Evolutionary conservation across 2,888 invertebrate genomes (phyloP), one percentile per base, ranked within the genome.

Genomic region (Troilus luridus): DNA sequence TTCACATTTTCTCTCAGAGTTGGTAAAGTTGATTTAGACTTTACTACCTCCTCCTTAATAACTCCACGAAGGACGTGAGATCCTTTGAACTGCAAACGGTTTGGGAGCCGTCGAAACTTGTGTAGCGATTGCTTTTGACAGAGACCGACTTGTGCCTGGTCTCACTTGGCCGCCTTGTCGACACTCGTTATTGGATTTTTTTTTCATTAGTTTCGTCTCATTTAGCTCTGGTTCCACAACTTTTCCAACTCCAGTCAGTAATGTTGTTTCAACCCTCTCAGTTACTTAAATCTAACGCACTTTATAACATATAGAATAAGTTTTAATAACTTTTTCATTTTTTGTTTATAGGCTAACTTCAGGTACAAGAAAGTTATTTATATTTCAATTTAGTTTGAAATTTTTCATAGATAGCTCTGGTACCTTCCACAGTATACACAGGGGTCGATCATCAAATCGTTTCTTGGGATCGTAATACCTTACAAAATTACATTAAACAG

Each of bases 141-240:
- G 67, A 24, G 12, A 24, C 64, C n/a, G 9, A 10, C n/a, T 41
- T 14, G 41, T 17, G 41, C 27, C 17, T 27, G 24, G 67, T 67
- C 67, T 27, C 24, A 67, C 24, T 67, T 41, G 0, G 41, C 14
- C 72, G 8, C 41, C 27, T 77, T 77, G 5, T 19, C 17, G 27
- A 0, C 41, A 41, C 41, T 77, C 72, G 17, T 41, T 77, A 77
- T 77, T 77, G 72, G 72, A 77, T 14, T 41, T 77, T 77, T 72
- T 77, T 77, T 41, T 41, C n/a, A 77, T 77, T 77, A 77, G 27
- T 5, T 77, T 77, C 72, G 72, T 77, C 41, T 77, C 72, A 77
- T 41, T 77, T 41, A 41, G 27, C 19, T 27, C 9, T 19, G 19
- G 72, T 72, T 72, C 12, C 72, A 14, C 6, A 14, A 27, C 14